phyloP scores from a whole-genome alignment of 2,888 invertebrate species.

The Heliconius erato region DNA sequence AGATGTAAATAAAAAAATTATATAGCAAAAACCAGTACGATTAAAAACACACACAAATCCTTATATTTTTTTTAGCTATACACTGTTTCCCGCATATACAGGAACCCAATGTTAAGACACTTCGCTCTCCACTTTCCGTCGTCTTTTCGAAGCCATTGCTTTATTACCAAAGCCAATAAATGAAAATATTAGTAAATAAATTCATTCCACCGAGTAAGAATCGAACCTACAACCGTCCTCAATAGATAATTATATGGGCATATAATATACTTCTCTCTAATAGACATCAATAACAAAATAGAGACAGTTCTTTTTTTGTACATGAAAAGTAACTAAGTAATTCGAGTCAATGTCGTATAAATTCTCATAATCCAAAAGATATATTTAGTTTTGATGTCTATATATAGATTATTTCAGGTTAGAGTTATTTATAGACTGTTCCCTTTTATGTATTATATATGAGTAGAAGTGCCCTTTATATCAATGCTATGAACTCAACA shows the following conservation, averaged over 20 bases:
- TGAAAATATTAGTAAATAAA: neutral
- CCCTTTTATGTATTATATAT: neutral
- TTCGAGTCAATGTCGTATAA: neutral
- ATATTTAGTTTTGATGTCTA: neutral
- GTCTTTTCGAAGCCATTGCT: too few relatives aligned
- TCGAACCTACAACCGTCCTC: neutral
- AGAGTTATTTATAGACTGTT: neutral
- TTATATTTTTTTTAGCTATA: neutral
- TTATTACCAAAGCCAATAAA: neutral
- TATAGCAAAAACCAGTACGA: too few relatives aligned
- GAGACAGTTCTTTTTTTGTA: too few relatives aligned
- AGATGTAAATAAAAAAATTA: too few relatives aligned
- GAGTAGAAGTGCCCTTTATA: neutral
- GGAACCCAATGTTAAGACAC: too few relatives aligned
- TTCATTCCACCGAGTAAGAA: neutral
- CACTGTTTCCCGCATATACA: too few relatives aligned
- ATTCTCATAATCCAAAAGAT: neutral
- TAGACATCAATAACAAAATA: too few relatives aligned
- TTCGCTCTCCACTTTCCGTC: too few relatives aligned
- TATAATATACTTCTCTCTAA: too few relatives aligned
- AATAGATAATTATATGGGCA: too few relatives aligned
- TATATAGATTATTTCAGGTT: constrained; percentile 7
- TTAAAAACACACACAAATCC: too few relatives aligned
- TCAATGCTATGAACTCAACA: neutral
- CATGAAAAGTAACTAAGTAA: neutral